Percentiles rank a stretch among this genome's conserved stretches.
phyloP scores from a whole-genome alignment of 2,113 vertebrate species.

The Mus pahari region DNA sequence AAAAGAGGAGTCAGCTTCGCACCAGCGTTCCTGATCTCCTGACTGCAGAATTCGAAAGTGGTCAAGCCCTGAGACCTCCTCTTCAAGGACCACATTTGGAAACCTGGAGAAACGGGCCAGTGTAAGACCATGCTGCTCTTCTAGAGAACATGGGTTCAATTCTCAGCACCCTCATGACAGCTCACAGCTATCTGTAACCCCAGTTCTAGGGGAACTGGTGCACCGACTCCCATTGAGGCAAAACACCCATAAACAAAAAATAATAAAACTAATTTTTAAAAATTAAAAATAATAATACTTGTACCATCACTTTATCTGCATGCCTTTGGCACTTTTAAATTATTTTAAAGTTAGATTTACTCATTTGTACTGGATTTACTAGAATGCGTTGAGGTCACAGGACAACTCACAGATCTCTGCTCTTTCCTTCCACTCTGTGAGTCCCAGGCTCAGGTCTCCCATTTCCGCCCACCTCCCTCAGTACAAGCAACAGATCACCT shows the following conservation, averaged over 20 bases:
- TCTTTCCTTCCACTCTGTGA: background rate
- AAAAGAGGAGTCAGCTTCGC: no score
- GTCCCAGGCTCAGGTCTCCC: background rate
- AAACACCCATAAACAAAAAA: background rate
- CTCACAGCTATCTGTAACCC: background rate
- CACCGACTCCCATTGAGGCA: background rate
- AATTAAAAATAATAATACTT: background rate
- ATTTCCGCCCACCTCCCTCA: background rate
- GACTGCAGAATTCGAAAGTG: background rate
- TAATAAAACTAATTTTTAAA: background rate
- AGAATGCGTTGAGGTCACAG: background rate
- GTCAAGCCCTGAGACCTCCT: background rate
- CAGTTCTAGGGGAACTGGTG: background rate
- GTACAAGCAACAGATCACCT: background rate
- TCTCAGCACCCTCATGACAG: background rate
- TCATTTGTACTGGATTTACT: background rate
- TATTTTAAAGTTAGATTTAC: background rate
- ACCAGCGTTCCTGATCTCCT: background rate
- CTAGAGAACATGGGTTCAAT: background rate
- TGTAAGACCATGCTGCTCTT: background rate
- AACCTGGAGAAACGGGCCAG: background rate
- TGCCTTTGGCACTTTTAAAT: background rate
- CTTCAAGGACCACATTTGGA: background rate
- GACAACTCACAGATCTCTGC: background rate
- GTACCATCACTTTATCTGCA: background rate